Evolutionary conservation across 2,888 invertebrate genomes (phyloP), one percentile per base, ranked within the genome.

Genomic region (Pyralis farinalis): DNA sequence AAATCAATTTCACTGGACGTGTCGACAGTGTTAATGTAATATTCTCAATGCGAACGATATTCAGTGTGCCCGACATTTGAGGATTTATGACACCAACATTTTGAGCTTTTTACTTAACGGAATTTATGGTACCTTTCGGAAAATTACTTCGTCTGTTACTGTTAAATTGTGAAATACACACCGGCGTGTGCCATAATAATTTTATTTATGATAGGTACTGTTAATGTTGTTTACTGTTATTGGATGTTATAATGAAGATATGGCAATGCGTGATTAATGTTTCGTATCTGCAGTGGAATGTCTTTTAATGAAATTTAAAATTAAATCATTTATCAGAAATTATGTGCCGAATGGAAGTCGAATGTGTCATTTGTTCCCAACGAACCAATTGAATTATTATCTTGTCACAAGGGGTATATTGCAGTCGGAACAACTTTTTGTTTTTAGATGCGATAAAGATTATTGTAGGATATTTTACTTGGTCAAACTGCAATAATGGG

Each of bases 11-110:
- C 37, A 20, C 46, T 41, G 44, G 44, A 37, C 43, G 41, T 39
- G 38, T 35, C 34, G 45, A 46, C 50, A 44, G 43, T 46, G 41
- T 48, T 50, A 47, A 49, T 47, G 47, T 46, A 48, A 46, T 53
- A 36, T 46, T 43, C 44, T 37, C 47, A 47, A 44, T 46, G 49
- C 45, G 47, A 44, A 44, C 47, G 44, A 47, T 51, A 49, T 51
- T 46, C 42, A 51, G 46, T 53, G 46, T 51, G 40, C 43, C 42
- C 43, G 49, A 47, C 46, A 29, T 43, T 45, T 32, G 34, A 34
- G 32, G 46, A 52, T 51, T 50, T 47, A 50, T 46, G 47, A 39
- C 36, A 34, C 32, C 46, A 41, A 46, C 44, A 10, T 28, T 38
- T 33, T 33, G 39, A 39, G 39, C 39, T 39, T 39, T 39, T 39